Conservation (phyloP, 2,113 vertebrate genomes). For the Malurus elegans region DNA sequence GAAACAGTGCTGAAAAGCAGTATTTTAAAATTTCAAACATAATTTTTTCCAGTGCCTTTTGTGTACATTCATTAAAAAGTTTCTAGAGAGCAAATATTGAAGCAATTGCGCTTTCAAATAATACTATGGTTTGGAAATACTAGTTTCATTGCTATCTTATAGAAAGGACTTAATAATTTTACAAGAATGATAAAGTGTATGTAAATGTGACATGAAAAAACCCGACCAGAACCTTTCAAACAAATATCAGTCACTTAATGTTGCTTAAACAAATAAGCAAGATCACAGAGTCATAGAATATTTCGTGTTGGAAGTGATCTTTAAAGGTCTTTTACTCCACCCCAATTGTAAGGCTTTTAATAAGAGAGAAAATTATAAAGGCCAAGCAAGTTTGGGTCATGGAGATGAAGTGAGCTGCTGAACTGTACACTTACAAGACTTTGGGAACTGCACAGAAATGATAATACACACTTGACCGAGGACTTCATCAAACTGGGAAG, state of each 20-base stretch:
- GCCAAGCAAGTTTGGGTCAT: neutral
- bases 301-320: neutral
- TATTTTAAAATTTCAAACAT: neutral
- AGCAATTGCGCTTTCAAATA: neutral
- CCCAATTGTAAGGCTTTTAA: neutral
- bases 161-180: neutral
- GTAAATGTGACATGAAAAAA: neutral
- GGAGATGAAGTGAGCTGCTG: neutral
- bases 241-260: neutral
- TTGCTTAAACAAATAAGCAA: neutral
- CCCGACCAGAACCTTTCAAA: neutral
- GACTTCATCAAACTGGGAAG: neutral
- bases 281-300: neutral
- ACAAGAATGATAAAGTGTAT: neutral
- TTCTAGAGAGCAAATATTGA: neutral
- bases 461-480: neutral
- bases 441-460: neutral
- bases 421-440: neutral
- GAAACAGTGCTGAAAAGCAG: neutral
- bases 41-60: neutral
- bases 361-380: neutral
- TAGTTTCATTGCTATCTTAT: neutral
- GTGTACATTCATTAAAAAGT: neutral
- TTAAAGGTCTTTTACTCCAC: neutral
- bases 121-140: neutral